Base-by-base conservation (phyloP, 1,140 invertebrate genomes). In the Heterodera carotae region DNA sequence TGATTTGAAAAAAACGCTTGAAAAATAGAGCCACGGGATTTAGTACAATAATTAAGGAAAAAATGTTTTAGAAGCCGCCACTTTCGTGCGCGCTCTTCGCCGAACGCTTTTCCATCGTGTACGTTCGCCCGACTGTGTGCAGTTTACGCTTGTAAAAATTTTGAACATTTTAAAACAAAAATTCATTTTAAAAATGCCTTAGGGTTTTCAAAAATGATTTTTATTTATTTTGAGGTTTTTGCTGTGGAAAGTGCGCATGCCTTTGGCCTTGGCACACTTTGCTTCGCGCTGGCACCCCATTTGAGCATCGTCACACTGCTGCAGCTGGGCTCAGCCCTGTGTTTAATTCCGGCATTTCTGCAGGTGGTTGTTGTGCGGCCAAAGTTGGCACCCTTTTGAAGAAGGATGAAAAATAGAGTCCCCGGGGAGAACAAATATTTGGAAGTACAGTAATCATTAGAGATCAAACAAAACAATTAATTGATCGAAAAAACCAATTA, bases 261-360 rank as follows among this genome's bases (percentile, higher is more conserved):
- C 15, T 77, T 88, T 62, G 85, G 85, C 15, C 71, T 86, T 29
- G 85, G 85, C 27, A 77, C 88, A 53, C 76, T 86, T 25, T 83
- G 83, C 29, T 86, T 86, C 72, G 64, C 74, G 59, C 72, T 86
- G 56, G 78, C 87, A 72, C 86, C 86, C 22, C 76, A 85, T 56
- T n/a, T 59, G 48, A 48, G 36, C 18, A 31, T 59, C 18, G 29
- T 48, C 60, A n/a, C 62, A 84, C 78, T 68, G 59, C 73, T 77
- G 12, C 84, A 84, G 84, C 75, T 86, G n/a, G 83, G 84, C 25
- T 87, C 86, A 67, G 84, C 80, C 10, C 64, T 86, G 36, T 86
- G 85, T 73, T 72, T 86, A 33, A 72, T 86, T 4, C 85, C 85
- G 0, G 74, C 83, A 8, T 59, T 83, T 72, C 60, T 86, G 10